These are phyloP conservation scores for Phoxinus dragarum DNA, from an alignment of 2,797 vertebrate species.

Conservation along the genomic window DNA sequence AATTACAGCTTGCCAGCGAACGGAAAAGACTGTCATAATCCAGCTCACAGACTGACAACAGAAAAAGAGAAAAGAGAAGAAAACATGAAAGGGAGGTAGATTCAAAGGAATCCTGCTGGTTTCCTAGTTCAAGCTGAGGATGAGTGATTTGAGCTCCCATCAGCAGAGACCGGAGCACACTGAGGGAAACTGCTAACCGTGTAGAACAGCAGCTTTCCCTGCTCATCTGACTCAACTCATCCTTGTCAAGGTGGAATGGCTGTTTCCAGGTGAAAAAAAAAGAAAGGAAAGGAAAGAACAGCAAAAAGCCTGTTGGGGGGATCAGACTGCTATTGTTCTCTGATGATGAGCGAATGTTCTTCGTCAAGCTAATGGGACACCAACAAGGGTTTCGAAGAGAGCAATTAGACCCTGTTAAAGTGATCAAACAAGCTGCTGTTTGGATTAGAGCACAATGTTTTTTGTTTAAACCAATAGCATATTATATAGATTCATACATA, in stretches of 20 bases:
- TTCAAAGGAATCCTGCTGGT: conserved; percentile 56
- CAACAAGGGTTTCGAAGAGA: conserved; percentile 42
- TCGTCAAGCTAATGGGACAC: conserved; percentile 49
- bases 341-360: conserved; percentile 9
- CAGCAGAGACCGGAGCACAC: conserved; percentile 50
- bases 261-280: conserved; percentile 44
- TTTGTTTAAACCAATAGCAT: not conserved
- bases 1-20: conserved; percentile 24
- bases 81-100: conserved; percentile 54
- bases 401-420: conserved; percentile 50
- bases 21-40: conserved; percentile 37
- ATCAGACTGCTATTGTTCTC: conserved; percentile 37
- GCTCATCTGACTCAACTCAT: conserved; percentile 55
- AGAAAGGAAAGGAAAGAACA: conserved; percentile 34
- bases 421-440: conserved; percentile 23
- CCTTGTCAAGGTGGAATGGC: conserved; percentile 57
- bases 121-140: conserved; percentile 53
- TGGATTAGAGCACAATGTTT: not conserved
- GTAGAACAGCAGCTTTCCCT: conserved; percentile 58
- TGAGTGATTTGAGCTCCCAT: conserved; percentile 57
- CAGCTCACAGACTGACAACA: conserved; percentile 26
- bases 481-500: not conserved
- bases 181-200: conserved; percentile 57
- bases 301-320: conserved; percentile 34
- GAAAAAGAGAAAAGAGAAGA: conserved; percentile 13